Evolutionary conservation across 2,113 vertebrate genomes (phyloP).

Genomic region (Misgurnus anguillicaudatus): DNA sequence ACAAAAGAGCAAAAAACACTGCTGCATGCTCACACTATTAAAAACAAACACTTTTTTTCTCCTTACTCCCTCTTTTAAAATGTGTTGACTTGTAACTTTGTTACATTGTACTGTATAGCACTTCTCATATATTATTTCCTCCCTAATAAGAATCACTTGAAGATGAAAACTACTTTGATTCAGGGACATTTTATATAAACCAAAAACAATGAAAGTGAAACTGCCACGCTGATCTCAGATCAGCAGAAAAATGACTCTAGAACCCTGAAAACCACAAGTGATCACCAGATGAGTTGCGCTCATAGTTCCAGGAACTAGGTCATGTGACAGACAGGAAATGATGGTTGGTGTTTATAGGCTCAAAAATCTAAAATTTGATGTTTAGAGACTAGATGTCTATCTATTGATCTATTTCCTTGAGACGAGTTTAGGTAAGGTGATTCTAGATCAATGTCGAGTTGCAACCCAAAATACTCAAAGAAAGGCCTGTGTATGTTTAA

Average conservation of each 20-base stretch:
- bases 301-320: slow-evolving; percentile 55
- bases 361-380: slow-evolving; percentile 1
- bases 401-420: slow-evolving; percentile 13
- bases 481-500: background rate
- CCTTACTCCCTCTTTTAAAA: no score
- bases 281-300: slow-evolving; percentile 56
- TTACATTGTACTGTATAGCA: no score
- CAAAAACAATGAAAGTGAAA: slow-evolving; percentile 18
- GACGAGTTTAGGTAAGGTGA: background rate
- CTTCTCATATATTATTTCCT: no score
- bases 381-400: background rate
- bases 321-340: slow-evolving; percentile 65
- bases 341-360: slow-evolving; percentile 11
- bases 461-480: background rate
- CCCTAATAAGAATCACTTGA: no score
- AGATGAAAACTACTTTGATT: background rate
- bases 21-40: no score
- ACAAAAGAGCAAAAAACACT: no score
- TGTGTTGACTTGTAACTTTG: no score
- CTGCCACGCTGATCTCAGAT: background rate
- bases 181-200: background rate
- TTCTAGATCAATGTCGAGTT: background rate
- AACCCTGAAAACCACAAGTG: slow-evolving; percentile 55
- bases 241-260: slow-evolving; percentile 30
- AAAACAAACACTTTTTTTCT: no score